Conservation (phyloP, 1,140 invertebrate genomes). For the Tetragonula clypearis region DNA sequence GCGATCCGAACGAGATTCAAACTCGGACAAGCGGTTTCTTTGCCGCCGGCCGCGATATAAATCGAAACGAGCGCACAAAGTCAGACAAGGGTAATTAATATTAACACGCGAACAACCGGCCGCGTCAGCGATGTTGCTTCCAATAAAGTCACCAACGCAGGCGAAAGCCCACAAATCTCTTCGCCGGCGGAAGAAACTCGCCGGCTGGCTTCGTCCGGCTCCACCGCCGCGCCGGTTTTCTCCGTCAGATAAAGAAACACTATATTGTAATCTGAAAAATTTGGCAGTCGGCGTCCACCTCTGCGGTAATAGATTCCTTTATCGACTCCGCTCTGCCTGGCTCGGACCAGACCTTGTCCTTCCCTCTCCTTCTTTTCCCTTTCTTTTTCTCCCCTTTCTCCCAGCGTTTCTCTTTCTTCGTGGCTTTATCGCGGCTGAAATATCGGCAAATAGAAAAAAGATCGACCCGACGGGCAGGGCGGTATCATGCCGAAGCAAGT, state of each 20-base stretch:
- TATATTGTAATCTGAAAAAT: constrained; percentile 67
- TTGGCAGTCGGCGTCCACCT: constrained; percentile 35
- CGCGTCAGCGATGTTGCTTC: constrained; percentile 33
- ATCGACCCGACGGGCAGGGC: not conserved
- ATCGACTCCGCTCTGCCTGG: constrained; percentile 52
- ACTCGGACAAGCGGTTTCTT: constrained; percentile 8
- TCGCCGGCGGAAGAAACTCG: not conserved
- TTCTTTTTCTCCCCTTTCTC: not conserved
- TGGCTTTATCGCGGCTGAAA: constrained; percentile 69
- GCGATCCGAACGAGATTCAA: constrained; percentile 15
- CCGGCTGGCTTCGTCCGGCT: constrained; percentile 5
- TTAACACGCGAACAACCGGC: constrained; percentile 41
- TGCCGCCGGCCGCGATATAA: not conserved
- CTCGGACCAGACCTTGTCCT: constrained; percentile 50
- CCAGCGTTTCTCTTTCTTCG: not conserved
- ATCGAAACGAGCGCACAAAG: not conserved
- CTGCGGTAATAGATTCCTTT: constrained; percentile 74
- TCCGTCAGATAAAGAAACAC: constrained; percentile 59
- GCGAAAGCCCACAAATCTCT: constrained; percentile 46
- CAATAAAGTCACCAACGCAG: constrained; percentile 28
- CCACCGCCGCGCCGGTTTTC: not conserved
- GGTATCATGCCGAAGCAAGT: constrained; percentile 52
- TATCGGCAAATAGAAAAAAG: constrained; percentile 73
- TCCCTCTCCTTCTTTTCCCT: not conserved
- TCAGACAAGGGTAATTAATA: constrained; percentile 46